Percentiles rank a stretch among this genome's conserved stretches.
Evolutionary conservation across 2,888 invertebrate species (phyloP).

Genomic region (Eustalomyia histrio): DNA sequence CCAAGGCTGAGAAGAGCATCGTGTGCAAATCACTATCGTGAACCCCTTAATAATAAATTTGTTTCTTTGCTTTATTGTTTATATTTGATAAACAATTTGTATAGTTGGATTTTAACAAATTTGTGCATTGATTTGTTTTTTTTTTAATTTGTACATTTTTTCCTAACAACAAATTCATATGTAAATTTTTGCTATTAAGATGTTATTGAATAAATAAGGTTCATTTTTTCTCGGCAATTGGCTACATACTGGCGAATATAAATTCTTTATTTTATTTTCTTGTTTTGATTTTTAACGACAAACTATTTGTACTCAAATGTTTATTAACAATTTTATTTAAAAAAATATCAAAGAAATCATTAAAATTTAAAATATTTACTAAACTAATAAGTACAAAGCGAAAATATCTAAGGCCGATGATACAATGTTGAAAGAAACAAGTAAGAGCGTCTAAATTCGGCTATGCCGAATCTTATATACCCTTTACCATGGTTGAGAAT

Average conservation of each 20-base stretch:
- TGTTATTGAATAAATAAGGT: slow-evolving; percentile 17
- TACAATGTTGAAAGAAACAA: no score
- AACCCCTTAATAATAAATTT: no score
- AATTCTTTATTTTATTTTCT: slow-evolving; percentile 18
- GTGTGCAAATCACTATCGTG: no score
- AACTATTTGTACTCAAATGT: slow-evolving; percentile 48
- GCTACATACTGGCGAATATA: not conserved
- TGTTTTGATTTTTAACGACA: slow-evolving; percentile 25
- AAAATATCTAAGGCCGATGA: not conserved
- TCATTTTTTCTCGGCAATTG: slow-evolving; percentile 33
- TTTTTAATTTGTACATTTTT: slow-evolving; percentile 9
- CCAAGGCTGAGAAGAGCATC: no score
- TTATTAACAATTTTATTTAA: slow-evolving; percentile 15
- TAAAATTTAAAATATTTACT: slow-evolving; percentile 47
- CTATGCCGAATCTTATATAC: no score
- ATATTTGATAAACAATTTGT: slow-evolving; percentile 39
- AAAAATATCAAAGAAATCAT: slow-evolving; percentile 48
- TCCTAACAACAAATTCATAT: slow-evolving; percentile 14
- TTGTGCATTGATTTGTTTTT: slow-evolving; percentile 10
- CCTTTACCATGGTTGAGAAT: no score
- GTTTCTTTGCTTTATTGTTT: slow-evolving; percentile 28
- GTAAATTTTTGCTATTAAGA: slow-evolving; percentile 18
- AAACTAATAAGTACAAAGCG: not conserved
- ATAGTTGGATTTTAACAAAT: slow-evolving; percentile 21
- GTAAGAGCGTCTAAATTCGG: no score